Conservation (phyloP, 2,113 vertebrate species). For the Indri indri region DNA sequence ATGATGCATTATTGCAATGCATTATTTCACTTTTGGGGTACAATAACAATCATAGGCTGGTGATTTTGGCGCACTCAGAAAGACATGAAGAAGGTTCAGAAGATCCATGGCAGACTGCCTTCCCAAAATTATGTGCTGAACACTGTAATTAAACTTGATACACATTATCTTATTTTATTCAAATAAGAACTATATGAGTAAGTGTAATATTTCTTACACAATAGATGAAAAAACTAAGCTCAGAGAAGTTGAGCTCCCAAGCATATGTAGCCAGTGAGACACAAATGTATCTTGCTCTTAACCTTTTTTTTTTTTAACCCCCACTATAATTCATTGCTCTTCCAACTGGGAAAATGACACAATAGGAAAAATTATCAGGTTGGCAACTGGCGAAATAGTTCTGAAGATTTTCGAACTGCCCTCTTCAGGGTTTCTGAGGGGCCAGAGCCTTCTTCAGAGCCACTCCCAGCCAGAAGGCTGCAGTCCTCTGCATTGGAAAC, state of each 20-base stretch:
- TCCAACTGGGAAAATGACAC: neutral
- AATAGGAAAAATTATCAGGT: neutral
- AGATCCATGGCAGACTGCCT: neutral
- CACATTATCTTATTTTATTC: neutral
- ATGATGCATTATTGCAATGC: neutral
- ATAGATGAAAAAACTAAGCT: neutral
- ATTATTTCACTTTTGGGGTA: neutral
- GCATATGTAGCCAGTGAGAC: neutral
- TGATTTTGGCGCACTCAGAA: neutral
- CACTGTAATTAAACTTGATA: neutral
- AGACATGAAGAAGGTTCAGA: neutral
- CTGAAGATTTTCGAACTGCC: neutral
- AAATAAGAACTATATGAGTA: neutral
- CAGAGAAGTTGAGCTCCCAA: neutral
- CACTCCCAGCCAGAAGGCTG: neutral
- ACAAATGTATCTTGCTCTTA: neutral
- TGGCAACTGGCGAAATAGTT: neutral
- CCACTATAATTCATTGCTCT: neutral
- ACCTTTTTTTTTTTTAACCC: neutral
- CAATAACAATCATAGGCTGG: neutral
- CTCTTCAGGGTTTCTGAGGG: neutral
- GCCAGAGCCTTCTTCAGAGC: neutral
- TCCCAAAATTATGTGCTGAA: neutral
- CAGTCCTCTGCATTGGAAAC: rapidly evolving
- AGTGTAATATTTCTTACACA: neutral